phyloP scores from a whole-genome alignment of 2,888 invertebrate genomes.

The Drosophila neutralis region DNA sequence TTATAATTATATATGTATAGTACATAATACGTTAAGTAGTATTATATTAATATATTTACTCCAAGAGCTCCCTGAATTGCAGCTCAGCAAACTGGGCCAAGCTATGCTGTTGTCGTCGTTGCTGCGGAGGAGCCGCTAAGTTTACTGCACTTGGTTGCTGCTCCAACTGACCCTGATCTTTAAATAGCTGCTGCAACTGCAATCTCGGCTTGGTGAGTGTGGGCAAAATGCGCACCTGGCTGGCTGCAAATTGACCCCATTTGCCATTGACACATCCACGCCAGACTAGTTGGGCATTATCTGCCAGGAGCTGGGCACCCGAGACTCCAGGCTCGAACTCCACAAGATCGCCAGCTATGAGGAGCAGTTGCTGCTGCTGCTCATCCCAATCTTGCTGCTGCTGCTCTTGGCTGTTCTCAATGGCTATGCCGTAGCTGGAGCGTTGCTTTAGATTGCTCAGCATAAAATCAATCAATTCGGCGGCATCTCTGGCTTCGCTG shows the following conservation, averaged over 20 bases:
- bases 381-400: conserved; percentile 76
- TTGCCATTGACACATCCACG: conserved; percentile 89
- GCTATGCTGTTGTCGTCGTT: conserved; percentile 89
- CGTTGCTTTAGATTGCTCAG: conserved; percentile 94
- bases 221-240: conserved; percentile 94
- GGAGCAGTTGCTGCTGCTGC: conserved; percentile 85
- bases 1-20: not conserved
- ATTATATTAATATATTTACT: conserved; percentile 47
- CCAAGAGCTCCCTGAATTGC: conserved; percentile 88
- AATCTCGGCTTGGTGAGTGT: conserved; percentile 90
- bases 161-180: conserved; percentile 83
- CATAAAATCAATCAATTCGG: conserved; percentile 92
- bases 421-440: conserved; percentile 93
- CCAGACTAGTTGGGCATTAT: conserved; percentile 87
- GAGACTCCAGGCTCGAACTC: conserved; percentile 90
- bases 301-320: conserved; percentile 89
- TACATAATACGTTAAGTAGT: not conserved
- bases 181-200: conserved; percentile 88
- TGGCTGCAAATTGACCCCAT: conserved; percentile 93
- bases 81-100: conserved; percentile 93
- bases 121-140: not conserved
- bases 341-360: conserved; percentile 90
- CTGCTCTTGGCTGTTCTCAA: conserved; percentile 84
- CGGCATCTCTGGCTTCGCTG: conserved; percentile 93
- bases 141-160: conserved; percentile 86